Conservation (phyloP, 2,888 invertebrate genomes). For the Noctua janthina region DNA sequence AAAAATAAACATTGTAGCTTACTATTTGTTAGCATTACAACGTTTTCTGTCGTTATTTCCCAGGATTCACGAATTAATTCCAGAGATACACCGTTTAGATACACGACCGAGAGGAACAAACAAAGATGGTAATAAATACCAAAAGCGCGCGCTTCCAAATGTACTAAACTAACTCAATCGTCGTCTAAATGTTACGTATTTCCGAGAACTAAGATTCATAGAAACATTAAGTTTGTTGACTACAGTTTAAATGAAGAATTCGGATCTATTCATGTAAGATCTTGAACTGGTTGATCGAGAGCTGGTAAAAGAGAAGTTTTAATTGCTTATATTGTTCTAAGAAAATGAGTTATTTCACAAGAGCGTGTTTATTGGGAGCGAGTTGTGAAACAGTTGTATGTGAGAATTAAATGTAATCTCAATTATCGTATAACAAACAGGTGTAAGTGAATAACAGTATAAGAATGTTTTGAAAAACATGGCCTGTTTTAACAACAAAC, state of each 20-base stretch:
- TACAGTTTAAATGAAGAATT: constrained; percentile 11
- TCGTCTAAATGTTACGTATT: constrained; percentile 15
- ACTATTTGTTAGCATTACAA: neutral
- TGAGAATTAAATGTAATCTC: neutral
- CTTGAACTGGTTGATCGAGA: neutral
- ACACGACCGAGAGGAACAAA: constrained; percentile 22
- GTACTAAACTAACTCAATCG: constrained; percentile 16
- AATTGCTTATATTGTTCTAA: constrained; percentile 6
- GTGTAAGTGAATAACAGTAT: neutral
- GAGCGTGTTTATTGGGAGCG: neutral
- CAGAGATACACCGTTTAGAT: constrained; percentile 6
- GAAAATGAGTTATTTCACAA: constrained; percentile 14
- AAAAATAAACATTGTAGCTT: neutral
- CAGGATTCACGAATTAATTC: constrained; percentile 11
- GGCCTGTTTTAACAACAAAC: neutral
- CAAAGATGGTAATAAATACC: constrained; percentile 29
- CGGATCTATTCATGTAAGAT: neutral
- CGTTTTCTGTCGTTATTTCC: neutral
- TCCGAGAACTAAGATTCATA: neutral
- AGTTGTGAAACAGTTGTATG: neutral
- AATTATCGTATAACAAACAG: neutral
- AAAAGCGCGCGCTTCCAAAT: constrained; percentile 1
- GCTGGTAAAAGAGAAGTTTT: constrained; percentile 18
- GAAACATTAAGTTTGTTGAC: neutral
- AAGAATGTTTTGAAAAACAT: neutral